Evolutionary conservation across 2,797 vertebrate genomes (phyloP), one percentile per base, ranked within the genome.

Genomic region (Oreortyx pictus): DNA sequence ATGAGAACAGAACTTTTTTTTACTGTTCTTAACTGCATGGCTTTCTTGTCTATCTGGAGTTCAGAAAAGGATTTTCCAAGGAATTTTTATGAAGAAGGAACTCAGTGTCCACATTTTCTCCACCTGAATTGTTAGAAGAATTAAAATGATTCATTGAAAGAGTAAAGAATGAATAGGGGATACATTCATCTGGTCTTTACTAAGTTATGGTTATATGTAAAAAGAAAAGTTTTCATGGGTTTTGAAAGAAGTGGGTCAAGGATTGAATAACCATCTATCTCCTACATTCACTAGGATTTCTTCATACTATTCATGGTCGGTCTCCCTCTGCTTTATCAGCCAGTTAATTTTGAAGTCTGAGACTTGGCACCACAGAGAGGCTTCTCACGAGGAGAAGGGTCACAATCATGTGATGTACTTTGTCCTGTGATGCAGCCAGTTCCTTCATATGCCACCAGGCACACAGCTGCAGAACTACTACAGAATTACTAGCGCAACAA

Each of bases 71-170:
- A 68, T 31, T 68, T 59, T 43, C 31, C 6, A 14, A 70, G 11
- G 10, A 35, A 6, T 75, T 62, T 33, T 67, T 76, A 72, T 46
- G 44, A 59, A 60, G 14, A 72, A 31, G 14, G 33, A 81, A 7
- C 4, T 31, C 37, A 9, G 3, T 60, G 25, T 14, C 12, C 44
- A 74, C 56, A 60, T 35, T n/a, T 2, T 43, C 15, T 81, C 24
- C 24, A 24, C 64, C 41, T n/a, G 18, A 75, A 49, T 13, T n/a
- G 4, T 16, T 77, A 89, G 59, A n/a, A 3, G 11, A 54, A 59
- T 11, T 52, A 33, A 9, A 0, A 0, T 61, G 4, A 43, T 86
- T 87, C 0, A 0, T 24, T 50, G 37, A 72, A 79, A 85, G 23
- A 62, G 4, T 61, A 60, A 89, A 86, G 33, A 16, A 61, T 2